Evolutionary conservation across 2,888 invertebrate genomes (phyloP).

Genomic region (Hedya salicella): DNA sequence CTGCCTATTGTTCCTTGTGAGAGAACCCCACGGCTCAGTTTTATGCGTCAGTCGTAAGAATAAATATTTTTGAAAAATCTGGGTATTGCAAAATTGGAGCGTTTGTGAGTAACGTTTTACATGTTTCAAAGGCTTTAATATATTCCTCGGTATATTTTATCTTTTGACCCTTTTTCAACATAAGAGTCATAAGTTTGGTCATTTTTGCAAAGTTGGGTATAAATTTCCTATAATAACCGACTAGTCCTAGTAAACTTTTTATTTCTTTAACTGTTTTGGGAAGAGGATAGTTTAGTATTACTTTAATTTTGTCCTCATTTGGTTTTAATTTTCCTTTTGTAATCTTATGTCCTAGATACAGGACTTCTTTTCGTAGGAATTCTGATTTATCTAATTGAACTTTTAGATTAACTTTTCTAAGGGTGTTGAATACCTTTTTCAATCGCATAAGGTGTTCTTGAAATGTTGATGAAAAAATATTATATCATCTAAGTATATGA

Average conservation of each 20-base stretch:
- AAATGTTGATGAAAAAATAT: conserved; percentile 2
- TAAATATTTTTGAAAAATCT: conserved; percentile 32
- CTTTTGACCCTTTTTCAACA: conserved; percentile 6
- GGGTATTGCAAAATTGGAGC: conserved; percentile 38
- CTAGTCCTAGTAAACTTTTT: conserved; percentile 46
- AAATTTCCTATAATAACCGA: conserved; percentile 43
- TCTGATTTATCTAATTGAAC: conserved; percentile 2
- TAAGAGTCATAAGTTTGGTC: conserved; percentile 21
- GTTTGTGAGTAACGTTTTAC: conserved; percentile 14
- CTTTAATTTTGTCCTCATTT: conserved; percentile 43
- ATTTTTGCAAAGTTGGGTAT: conserved; percentile 39
- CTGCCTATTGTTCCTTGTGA: too few relatives aligned
- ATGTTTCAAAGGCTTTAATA: not conserved
- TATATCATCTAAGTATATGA: conserved; percentile 16
- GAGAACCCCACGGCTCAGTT: not conserved
- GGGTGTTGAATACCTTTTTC: not conserved
- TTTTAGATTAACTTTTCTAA: not conserved
- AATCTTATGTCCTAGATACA: not conserved
- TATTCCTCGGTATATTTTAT: not conserved
- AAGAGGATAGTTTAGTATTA: conserved; percentile 27
- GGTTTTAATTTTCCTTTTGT: conserved; percentile 7
- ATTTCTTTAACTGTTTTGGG: conserved; percentile 45
- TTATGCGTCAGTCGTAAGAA: conserved; percentile 31
- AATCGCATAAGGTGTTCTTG: not conserved
- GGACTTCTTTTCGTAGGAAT: not conserved